A percentile compares a stretch with the other conserved stretches of the same genome.
Evolutionary conservation across 2,113 vertebrate species (phyloP).

Genomic region (Chaetops frenatus): DNA sequence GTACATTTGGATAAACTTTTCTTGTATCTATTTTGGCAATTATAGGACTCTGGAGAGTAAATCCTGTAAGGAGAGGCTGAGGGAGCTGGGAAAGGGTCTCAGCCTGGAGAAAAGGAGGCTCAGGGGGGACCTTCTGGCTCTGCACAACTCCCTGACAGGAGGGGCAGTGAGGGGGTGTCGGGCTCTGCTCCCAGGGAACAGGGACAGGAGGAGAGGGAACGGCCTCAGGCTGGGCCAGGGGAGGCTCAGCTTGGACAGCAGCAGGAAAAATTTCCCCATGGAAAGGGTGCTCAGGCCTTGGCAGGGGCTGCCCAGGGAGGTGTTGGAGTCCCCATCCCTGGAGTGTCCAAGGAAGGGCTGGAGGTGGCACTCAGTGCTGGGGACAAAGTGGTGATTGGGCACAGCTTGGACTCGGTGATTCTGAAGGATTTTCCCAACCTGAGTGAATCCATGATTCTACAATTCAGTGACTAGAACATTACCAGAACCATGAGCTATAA

Average conservation of each 20-base stretch:
- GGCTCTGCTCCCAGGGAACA: background rate
- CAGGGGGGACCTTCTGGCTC: background rate
- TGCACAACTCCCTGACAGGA: background rate
- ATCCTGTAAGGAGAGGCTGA: background rate
- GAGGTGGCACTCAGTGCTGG: rapidly evolving
- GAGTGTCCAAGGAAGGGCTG: background rate
- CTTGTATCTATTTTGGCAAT: background rate
- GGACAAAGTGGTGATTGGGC: rapidly evolving
- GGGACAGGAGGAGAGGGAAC: background rate
- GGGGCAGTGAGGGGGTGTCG: background rate
- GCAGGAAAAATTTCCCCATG: background rate
- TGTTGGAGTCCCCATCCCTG: background rate
- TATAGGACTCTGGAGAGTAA: background rate
- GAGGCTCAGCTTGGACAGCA: rapidly evolving
- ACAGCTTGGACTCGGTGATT: rapidly evolving
- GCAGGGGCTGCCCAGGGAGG: background rate
- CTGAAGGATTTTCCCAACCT: background rate
- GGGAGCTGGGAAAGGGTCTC: background rate
- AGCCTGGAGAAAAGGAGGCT: background rate
- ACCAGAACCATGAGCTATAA: background rate
- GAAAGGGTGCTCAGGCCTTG: background rate
- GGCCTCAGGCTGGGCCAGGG: background rate
- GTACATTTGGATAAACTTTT: background rate
- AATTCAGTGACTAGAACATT: background rate
- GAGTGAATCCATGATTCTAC: rapidly evolving